Base-by-base conservation (phyloP, 2,888 invertebrate genomes). In the Alviniconcha strummeri region DNA sequence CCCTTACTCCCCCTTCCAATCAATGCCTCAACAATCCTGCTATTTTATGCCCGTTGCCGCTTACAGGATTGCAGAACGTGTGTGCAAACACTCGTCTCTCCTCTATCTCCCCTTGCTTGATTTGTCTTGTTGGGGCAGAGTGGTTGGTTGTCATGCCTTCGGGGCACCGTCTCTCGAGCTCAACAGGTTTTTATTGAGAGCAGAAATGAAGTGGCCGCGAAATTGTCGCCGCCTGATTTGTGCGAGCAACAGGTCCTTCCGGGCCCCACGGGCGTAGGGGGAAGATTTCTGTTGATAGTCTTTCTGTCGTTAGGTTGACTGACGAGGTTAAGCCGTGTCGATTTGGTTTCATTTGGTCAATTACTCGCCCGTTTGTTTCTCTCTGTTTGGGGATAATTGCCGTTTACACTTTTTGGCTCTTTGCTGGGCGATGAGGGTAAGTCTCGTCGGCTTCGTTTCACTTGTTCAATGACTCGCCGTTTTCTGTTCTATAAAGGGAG, bases 181-280 rank as follows among this genome's bases (percentile, higher is more conserved):
- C 69, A 69, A 69, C 69, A 69, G 69, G 69, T 69, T 69, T 36
- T 69, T 69, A 69, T 69, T 15, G n/a, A 69, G 69, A 69, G 69
- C 9, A 15, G 69, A 69, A 15, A 6, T 69, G 69, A 69, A 69
- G 69, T 69, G 4, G 69, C n/a, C 69, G 69, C 17, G 69, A 15
- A 15, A 69, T 69, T 69, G 69, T 69, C 69, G 69, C 69, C 69
- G 17, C 6, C 17, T 69, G 69, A 69, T 69, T n/a, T n/a, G 17
- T n/a, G n/a, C 69, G 17, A n/a, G 69, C 69, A 69, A 15, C 69
- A 69, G 17, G 17, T 69, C 69, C 69, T 69, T 69, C 69, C 69
- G 69, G 69, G n/a, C 36, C 36, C 36, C 36, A 36, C 36, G 36
- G 36, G 36, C 36, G 36, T 36, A 36, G 36, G 1, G 69, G 69